Percentiles rank a stretch among this genome's conserved stretches.
Evolutionary conservation across 2,888 invertebrate species (phyloP).

Genomic region (Scrobipalpa costella): DNA sequence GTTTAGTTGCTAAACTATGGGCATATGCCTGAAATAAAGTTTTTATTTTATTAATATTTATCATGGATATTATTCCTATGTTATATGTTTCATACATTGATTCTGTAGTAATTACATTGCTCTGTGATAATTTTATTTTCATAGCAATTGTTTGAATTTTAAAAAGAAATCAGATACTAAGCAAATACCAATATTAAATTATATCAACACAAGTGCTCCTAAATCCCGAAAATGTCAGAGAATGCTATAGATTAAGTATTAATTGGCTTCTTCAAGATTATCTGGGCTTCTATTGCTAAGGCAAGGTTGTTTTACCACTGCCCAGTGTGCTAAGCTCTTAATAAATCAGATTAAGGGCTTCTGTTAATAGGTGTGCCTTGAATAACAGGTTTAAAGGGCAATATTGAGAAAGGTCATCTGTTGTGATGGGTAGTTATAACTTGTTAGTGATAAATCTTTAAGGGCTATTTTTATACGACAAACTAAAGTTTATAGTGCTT

Average conservation of each 20-base stretch:
- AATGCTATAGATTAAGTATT: conserved; percentile 2
- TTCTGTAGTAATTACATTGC: too few species aligned
- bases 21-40: too few species aligned
- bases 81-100: too few species aligned
- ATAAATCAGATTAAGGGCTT: conserved; percentile 9
- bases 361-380: background rate
- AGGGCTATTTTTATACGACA: too few species aligned
- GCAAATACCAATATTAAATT: background rate
- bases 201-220: too few species aligned
- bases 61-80: too few species aligned
- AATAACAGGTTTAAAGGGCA: background rate
- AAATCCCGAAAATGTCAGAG: background rate
- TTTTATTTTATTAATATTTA: too few species aligned
- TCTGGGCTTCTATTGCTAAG: background rate
- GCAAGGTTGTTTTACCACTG: background rate
- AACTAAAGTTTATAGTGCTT: too few species aligned
- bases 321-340: background rate
- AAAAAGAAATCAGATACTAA: background rate
- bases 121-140: too few species aligned
- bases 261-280: conserved; percentile 17
- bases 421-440: background rate
- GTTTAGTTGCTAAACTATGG: too few species aligned
- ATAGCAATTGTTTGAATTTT: too few species aligned
- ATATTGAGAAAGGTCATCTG: background rate
- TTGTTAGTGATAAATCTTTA: too few species aligned